Conservation (phyloP, 1,140 invertebrate species). For the Lucilia sericata region DNA sequence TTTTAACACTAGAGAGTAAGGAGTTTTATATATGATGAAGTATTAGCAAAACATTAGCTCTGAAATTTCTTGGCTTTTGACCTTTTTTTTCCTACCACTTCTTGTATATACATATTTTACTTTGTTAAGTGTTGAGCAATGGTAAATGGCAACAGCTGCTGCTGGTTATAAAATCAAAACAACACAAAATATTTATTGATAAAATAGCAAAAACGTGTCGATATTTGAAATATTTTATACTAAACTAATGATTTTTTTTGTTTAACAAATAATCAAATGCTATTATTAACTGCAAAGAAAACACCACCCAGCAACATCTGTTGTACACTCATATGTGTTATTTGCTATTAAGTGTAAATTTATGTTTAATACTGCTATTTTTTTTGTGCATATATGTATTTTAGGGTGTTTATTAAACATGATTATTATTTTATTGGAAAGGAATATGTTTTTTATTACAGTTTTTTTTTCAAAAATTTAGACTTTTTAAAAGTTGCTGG, state of each 20-base stretch:
- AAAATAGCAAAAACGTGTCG: constrained; percentile 42
- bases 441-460: not conserved
- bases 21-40: not conserved
- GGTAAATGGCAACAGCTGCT: not conserved
- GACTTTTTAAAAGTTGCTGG: no score
- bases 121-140: not conserved
- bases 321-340: not conserved
- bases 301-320: not conserved
- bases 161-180: not conserved
- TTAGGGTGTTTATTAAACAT: not conserved
- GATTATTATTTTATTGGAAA: constrained; percentile 6
- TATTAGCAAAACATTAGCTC: constrained; percentile 19
- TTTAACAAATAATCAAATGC: constrained; percentile 30
- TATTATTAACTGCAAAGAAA: constrained; percentile 21
- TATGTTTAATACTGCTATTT: not conserved
- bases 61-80: constrained; percentile 16
- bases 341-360: not conserved
- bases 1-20: not conserved
- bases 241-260: constrained; percentile 27
- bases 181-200: constrained; percentile 40
- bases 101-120: not conserved
- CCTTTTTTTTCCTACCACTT: not conserved
- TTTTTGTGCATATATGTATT: not conserved
- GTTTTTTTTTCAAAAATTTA: not conserved
- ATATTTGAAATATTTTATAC: not conserved